Percentiles rank a stretch among this genome's conserved stretches.
phyloP scores from a whole-genome alignment of 2,113 vertebrate genomes.

The Onychorhynchus coronatus region DNA sequence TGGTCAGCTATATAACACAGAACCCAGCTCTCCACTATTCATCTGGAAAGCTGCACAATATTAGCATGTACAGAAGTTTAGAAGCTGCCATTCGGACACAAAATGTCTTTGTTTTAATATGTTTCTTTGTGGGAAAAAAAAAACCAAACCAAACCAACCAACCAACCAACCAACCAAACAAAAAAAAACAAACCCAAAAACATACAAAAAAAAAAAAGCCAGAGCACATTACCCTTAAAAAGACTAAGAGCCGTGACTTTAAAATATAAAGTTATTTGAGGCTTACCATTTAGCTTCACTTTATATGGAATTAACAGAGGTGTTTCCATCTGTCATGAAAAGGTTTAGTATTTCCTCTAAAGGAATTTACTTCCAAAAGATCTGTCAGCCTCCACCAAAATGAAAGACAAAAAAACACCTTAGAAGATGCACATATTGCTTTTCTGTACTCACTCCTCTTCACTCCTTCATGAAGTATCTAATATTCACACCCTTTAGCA shows the following conservation, averaged over 20 bases:
- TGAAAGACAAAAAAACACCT: background rate
- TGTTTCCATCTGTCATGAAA: background rate
- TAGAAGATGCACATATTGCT: background rate
- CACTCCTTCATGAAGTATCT: background rate
- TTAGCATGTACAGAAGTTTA: background rate
- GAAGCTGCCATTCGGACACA: background rate
- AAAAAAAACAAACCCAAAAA: no score
- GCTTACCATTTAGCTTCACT: background rate
- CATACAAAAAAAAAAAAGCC: background rate
- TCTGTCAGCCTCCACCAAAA: background rate
- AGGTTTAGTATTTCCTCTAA: background rate
- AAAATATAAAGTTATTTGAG: background rate
- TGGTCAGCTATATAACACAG: background rate
- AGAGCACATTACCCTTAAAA: background rate
- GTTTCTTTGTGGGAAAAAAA: background rate
- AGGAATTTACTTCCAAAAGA: background rate
- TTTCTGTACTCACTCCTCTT: background rate
- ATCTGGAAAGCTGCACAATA: background rate
- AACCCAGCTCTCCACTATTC: background rate
- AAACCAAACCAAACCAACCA: no score
- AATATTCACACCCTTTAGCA: background rate
- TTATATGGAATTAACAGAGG: background rate
- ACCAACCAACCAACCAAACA: no score
- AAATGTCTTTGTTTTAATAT: background rate
- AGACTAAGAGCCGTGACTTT: background rate